These are phyloP conservation scores for Chaetops frenatus DNA, from an alignment of 2,113 vertebrate species.

Conservation along the genomic window DNA sequence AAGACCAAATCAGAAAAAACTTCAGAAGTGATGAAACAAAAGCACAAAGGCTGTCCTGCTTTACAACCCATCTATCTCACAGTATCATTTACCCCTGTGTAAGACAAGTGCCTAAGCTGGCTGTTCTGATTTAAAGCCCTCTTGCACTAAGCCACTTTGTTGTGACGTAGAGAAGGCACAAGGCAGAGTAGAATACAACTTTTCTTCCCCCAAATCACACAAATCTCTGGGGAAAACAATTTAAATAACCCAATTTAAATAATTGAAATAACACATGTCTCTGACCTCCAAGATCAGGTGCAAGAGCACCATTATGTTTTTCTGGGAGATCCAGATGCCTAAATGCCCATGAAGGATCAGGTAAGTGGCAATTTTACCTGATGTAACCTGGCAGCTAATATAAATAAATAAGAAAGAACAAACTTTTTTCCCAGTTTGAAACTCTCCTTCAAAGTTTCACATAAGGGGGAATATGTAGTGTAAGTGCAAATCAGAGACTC, in stretches of 20 bases:
- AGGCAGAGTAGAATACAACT: background rate
- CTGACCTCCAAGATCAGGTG: background rate
- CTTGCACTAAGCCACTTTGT: background rate
- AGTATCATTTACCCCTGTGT: background rate
- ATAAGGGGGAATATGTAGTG: background rate
- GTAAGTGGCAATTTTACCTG: background rate
- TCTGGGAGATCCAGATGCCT: background rate
- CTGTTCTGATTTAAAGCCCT: background rate
- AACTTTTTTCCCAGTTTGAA: background rate
- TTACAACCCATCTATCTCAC: background rate
- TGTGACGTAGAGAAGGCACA: background rate
- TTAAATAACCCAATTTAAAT: background rate
- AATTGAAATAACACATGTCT: background rate
- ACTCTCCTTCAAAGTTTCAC: background rate
- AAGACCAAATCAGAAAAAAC: background rate
- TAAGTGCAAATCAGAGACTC: background rate
- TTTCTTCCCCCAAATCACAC: background rate
- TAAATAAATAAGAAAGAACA: background rate
- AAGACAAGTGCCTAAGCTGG: background rate
- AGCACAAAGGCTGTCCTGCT: background rate
- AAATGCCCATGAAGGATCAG: background rate
- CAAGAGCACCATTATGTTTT: background rate
- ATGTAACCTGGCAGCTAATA: background rate
- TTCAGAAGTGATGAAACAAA: background rate
- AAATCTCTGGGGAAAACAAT: background rate